These are phyloP conservation scores for Herpetotheres cachinnans DNA, from an alignment of 2,113 vertebrate genomes.

Conservation along the genomic window DNA sequence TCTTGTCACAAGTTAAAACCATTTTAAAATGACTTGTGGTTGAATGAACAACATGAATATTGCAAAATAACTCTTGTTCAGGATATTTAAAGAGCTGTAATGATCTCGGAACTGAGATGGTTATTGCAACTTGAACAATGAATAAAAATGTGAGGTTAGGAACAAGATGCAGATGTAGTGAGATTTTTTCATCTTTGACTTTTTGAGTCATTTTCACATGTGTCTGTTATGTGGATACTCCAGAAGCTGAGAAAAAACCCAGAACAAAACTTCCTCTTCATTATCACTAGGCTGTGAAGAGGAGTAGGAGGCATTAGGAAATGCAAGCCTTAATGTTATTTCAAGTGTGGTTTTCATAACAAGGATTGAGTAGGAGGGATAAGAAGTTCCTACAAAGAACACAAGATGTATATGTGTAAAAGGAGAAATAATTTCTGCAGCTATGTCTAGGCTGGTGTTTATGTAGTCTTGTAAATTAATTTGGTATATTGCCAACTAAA, in stretches of 20 bases:
- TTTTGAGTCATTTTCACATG: constrained; percentile 33
- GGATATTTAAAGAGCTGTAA: background rate
- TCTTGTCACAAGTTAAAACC: background rate
- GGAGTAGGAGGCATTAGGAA: background rate
- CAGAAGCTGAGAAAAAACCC: background rate
- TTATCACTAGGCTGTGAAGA: background rate
- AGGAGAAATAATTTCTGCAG: background rate
- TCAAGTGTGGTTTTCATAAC: background rate
- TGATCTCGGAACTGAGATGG: background rate
- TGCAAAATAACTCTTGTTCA: background rate
- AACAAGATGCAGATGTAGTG: background rate
- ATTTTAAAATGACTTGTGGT: background rate
- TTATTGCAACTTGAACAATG: background rate
- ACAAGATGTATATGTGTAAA: background rate
- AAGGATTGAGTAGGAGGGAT: background rate
- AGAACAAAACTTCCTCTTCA: constrained; percentile 8
- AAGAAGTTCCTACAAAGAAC: background rate
- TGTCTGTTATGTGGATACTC: background rate
- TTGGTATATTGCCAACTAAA: background rate
- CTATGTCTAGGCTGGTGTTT: background rate
- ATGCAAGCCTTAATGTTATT: background rate
- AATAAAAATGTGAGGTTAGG: background rate
- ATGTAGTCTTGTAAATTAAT: background rate
- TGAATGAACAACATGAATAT: background rate
- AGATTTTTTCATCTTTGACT: background rate